phyloP scores from a whole-genome alignment of 2,888 invertebrate species.

The Cephus pulcher region DNA sequence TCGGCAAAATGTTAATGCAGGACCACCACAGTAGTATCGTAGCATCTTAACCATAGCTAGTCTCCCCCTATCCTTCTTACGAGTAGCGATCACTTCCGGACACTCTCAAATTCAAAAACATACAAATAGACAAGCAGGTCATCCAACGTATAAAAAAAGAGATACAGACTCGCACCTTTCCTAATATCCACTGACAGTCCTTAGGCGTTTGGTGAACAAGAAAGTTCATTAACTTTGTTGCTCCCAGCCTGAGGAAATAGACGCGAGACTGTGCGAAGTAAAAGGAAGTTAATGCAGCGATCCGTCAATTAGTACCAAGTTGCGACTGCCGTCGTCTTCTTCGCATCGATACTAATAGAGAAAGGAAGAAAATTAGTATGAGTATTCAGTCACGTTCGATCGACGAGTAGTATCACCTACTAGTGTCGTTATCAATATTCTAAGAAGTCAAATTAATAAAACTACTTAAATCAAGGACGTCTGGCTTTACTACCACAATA shows the following conservation, averaged over 20 bases:
- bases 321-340: neutral
- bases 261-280: neutral
- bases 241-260: neutral
- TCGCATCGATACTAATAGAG: neutral
- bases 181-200: neutral
- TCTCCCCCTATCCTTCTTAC: neutral
- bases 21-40: neutral
- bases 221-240: neutral
- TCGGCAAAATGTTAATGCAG: constrained; percentile 8
- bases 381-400: neutral
- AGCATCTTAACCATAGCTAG: neutral
- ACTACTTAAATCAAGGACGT: neutral
- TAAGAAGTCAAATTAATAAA: neutral
- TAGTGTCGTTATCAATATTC: neutral
- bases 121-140: neutral
- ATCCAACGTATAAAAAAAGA: neutral
- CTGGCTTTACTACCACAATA: neutral
- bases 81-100: neutral
- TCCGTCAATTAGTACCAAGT: neutral
- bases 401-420: neutral
- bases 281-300: neutral
- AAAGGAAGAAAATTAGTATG: neutral
- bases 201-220: neutral
- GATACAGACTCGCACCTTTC: neutral
- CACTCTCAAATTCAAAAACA: neutral